Conservation (phyloP, 2,888 invertebrate species). For the Altica lythri region DNA sequence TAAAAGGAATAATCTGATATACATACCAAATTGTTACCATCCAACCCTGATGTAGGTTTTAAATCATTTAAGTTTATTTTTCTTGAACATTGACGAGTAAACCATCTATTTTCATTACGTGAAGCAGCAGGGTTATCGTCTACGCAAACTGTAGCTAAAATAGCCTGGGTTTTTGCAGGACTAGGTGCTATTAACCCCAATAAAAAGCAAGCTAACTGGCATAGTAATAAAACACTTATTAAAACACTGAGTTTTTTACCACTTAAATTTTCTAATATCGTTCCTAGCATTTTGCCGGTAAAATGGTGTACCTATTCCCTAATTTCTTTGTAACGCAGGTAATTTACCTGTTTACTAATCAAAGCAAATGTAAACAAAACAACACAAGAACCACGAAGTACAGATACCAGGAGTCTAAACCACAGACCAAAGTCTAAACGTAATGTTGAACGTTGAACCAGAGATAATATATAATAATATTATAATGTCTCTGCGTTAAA, state of each 20-base stretch:
- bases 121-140: constrained; percentile 67
- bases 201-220: constrained; percentile 87
- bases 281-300: constrained; percentile 96
- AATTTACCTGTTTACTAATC: too few species aligned
- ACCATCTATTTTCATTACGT: constrained; percentile 76
- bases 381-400: too few species aligned
- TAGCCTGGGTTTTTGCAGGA: constrained; percentile 81
- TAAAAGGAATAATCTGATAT: not conserved
- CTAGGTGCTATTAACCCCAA: constrained; percentile 85
- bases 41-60: constrained; percentile 59
- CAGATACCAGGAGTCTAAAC: too few species aligned
- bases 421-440: too few species aligned
- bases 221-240: constrained; percentile 76
- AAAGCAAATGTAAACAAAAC: too few species aligned
- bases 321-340: too few species aligned
- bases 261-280: constrained; percentile 96
- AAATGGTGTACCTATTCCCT: too few species aligned
- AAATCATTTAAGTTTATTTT: constrained; percentile 61
- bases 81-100: constrained; percentile 71
- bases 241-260: constrained; percentile 88
- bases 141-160: constrained; percentile 81
- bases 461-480: too few species aligned
- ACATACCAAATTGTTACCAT: constrained; percentile 66
- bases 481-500: too few species aligned
- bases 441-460: too few species aligned